Evolutionary conservation across 1,140 invertebrate genomes (phyloP).

Genomic region (Wiebesia pumilae): DNA sequence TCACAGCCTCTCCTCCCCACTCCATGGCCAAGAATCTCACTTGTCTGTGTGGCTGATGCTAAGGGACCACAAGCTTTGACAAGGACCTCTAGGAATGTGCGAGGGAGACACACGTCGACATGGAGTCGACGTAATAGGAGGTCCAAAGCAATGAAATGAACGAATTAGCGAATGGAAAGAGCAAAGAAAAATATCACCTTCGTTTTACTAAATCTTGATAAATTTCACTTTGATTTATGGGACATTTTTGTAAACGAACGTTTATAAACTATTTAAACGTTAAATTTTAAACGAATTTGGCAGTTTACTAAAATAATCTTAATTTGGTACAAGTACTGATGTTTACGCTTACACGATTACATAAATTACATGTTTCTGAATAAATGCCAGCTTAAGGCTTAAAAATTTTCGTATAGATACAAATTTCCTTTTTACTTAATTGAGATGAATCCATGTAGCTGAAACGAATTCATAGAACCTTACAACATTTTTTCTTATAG

Average conservation of each 20-base stretch:
- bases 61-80: constrained; percentile 18
- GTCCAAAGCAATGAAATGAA: background rate
- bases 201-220: background rate
- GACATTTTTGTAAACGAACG: too few relatives aligned
- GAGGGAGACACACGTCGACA: background rate
- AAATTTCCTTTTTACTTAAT: background rate
- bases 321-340: too few relatives aligned
- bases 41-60: background rate
- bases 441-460: background rate
- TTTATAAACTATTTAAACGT: too few relatives aligned
- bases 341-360: too few relatives aligned
- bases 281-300: too few relatives aligned
- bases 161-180: background rate
- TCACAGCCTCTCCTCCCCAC: background rate
- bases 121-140: background rate
- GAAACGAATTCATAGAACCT: too few relatives aligned
- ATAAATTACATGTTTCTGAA: too few relatives aligned
- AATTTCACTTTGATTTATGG: too few relatives aligned
- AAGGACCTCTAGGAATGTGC: background rate
- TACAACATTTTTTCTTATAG: too few relatives aligned
- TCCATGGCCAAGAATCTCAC: background rate
- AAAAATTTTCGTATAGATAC: background rate
- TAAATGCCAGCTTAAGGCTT: background rate
- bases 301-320: too few relatives aligned
- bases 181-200: background rate